Base-by-base conservation (phyloP, 2,888 invertebrate species). In the Cephus pygmeus region DNA sequence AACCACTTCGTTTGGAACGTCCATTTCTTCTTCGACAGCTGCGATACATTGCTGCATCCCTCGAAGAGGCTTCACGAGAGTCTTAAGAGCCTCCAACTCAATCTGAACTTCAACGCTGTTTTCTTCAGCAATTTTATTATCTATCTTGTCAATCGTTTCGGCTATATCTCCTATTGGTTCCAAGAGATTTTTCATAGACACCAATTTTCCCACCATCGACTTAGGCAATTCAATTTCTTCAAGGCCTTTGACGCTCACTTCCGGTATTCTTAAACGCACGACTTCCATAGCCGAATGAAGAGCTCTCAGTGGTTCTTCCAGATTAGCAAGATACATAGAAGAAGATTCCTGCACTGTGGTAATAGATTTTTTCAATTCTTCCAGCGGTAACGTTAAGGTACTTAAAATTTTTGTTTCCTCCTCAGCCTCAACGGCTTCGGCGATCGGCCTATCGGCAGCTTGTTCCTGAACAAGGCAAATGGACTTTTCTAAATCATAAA, bases 1-100 rank as follows among this genome's bases (percentile, higher is more conserved):
- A 69, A 69, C 79, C n/a, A 85, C 81, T 68, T 81, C 77, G 73
- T 86, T 86, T 12, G 81, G 75, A 83, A 90, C 87, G 31, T 90
- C 83, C 0, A 90, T 87, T 78, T 90, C 82, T 69, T 83, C 85
- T 83, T 88, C 88, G 30, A 92, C 84, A 3, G 83, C 84, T 0
- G 87, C 85, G 71, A 92, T 90, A 73, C 87, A 88, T 79, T 84
- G 87, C 77, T 87, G 86, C 68, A 92, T 76, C 23, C 90, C 87
- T 33, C 88, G 87, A 36, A 77, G 77, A 12, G 77, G 77, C 56
- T 77, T 77, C 33, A 77, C 34, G 30, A 77, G 36, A 30, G 77
- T 77, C 11, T n/a, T 34, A 34, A 77, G 36, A 12, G 75, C 75
- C 71, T 77, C 75, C 11, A 35, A 71, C 40, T 77, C 77, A 35